These are phyloP conservation scores for Beroe ovata DNA, from an alignment of 37 sponge, comb jelly and placozoan genomes.

Conservation along the genomic window DNA sequence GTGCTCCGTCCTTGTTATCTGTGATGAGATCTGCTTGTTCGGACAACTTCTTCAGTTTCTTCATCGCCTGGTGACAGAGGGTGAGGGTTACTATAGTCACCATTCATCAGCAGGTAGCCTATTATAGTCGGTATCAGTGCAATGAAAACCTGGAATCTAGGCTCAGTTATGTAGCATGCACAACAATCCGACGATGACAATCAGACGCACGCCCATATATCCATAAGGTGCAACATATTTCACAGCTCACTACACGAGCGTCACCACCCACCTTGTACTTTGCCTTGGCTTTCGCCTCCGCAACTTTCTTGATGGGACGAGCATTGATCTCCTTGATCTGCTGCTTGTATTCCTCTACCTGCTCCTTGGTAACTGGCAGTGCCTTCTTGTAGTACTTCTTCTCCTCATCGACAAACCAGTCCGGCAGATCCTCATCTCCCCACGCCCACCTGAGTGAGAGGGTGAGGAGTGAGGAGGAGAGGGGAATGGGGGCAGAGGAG, in stretches of 20 bases:
- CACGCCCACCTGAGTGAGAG: constrained; percentile 86
- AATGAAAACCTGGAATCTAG: not conserved
- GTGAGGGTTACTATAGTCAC: too few relatives aligned
- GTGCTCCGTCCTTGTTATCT: constrained; percentile 34
- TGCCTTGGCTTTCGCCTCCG: constrained; percentile 91
- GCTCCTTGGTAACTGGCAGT: constrained; percentile 90
- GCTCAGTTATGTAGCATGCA: not conserved
- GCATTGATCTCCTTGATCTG: constrained; percentile 85
- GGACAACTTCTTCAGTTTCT: constrained; percentile 82
- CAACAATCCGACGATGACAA: not conserved
- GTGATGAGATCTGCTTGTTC: constrained; percentile 71
- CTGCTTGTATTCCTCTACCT: constrained; percentile 79
- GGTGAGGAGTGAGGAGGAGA: too few relatives aligned
- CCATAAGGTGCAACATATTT: too few relatives aligned
- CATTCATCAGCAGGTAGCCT: too few relatives aligned
- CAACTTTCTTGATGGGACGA: constrained; percentile 96
- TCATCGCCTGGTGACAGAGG: constrained; percentile 80
- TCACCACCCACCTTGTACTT: constrained; percentile 70
- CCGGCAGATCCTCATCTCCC: constrained; percentile 85
- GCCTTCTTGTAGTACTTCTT: constrained; percentile 77
- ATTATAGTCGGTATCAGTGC: too few relatives aligned
- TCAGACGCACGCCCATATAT: not conserved
- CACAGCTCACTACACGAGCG: too few relatives aligned
- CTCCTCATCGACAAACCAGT: constrained; percentile 94
- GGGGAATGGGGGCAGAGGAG: too few relatives aligned